Conservation (phyloP, 1,140 invertebrate species). For the Maconellicoccus hirsutus region DNA sequence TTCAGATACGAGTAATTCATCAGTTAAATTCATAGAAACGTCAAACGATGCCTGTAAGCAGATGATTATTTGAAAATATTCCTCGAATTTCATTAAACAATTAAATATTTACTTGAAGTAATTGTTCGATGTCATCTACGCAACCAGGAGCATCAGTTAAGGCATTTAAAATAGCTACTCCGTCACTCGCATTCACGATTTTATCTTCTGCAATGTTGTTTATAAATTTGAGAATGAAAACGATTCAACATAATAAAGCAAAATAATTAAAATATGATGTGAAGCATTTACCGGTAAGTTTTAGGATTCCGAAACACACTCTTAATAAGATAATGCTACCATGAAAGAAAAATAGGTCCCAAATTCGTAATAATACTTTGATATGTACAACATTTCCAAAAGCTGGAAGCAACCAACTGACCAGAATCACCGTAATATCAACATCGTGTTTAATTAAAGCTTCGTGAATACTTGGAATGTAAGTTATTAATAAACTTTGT, state of each 20-base stretch:
- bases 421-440: slow-evolving; percentile 87
- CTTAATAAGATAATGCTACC: slow-evolving; percentile 95
- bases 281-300: slow-evolving; percentile 58
- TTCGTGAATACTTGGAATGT: slow-evolving; percentile 79
- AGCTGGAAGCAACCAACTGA: slow-evolving; percentile 97
- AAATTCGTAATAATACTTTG: slow-evolving; percentile 86
- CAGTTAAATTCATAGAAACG: slow-evolving; percentile 59
- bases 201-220: slow-evolving; percentile 62
- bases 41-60: slow-evolving; percentile 42
- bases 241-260: no score
- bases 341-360: slow-evolving; percentile 94
- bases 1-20: slow-evolving; percentile 80
- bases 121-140: slow-evolving; percentile 76
- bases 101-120: slow-evolving; percentile 46
- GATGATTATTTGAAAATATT: slow-evolving; percentile 11
- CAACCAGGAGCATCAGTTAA: slow-evolving; percentile 88
- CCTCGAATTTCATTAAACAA: slow-evolving; percentile 10
- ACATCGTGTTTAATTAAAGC: slow-evolving; percentile 86
- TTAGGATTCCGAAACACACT: slow-evolving; percentile 87
- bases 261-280: neutral
- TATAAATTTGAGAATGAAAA: neutral
- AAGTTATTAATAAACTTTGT: slow-evolving; percentile 76
- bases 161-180: slow-evolving; percentile 93
- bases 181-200: slow-evolving; percentile 71
- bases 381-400: slow-evolving; percentile 97